Base-by-base conservation (phyloP, 2,888 invertebrate genomes). In the Pyrrhia umbra region DNA sequence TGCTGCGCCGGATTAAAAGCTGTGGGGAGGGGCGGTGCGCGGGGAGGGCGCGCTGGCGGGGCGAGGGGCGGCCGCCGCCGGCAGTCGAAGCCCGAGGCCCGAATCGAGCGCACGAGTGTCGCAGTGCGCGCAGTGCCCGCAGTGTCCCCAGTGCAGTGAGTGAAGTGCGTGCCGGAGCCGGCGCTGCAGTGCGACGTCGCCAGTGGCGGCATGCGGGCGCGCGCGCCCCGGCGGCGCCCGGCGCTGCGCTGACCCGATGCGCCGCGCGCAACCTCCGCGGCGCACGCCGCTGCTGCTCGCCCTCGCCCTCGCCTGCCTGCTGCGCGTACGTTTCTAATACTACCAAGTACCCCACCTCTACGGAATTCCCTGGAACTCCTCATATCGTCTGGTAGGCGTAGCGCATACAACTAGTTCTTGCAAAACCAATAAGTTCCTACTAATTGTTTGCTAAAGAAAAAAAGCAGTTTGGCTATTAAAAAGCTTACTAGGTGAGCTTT, bases 251-350 rank as follows among this genome's bases (percentile, higher is more conserved):
- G 83, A 86, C 92, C 93, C 94, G 81, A 90, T 89, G 90, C 85
- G 85, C 90, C 62, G 68, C 42, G 90, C 90, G 87, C 88, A 86
- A 87, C 88, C 85, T 85, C 87, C 88, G 90, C 93, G 88, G 91
- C 92, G 88, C 90, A 80, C 85, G 86, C 86, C 89, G 88, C 90
- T 89, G 89, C 89, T 88, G 90, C 90, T 89, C 89, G 88, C 88
- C 86, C 87, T 90, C 85, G 91, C 92, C 91, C 90, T 91, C 90
- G 92, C 90, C 91, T 87, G 87, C 87, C 84, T 88, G 86, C 87
- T 91, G 85, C 90, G 85, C 83, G 93, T 93, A 92, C 87, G 92
- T 90, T 2, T 34, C 34, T 13, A n/a, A n/a, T n/a, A n/a, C n/a
- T n/a, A n/a, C n/a, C n/a, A n/a, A n/a, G n/a, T n/a, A n/a, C n/a